phyloP scores from a whole-genome alignment of 1,140 invertebrate species.

The Eubasilissa regina region DNA sequence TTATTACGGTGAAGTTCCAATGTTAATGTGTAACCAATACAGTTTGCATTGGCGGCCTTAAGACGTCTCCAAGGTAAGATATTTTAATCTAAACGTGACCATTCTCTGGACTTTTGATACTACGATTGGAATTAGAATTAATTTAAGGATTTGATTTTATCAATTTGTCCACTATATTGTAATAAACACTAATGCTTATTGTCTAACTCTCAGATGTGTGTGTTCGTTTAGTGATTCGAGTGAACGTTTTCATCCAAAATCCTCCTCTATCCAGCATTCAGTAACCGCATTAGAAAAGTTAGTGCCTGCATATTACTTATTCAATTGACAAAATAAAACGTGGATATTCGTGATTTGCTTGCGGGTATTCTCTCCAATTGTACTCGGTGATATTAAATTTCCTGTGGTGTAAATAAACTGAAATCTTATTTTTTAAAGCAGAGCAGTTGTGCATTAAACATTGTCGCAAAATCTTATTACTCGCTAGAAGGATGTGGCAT shows the following conservation, averaged over 20 bases:
- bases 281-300: slow-evolving; percentile 41
- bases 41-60: slow-evolving; percentile 49
- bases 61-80: slow-evolving; percentile 52
- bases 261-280: slow-evolving; percentile 5
- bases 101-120: slow-evolving; percentile 39
- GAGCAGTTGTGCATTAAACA: slow-evolving; percentile 28
- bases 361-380: neutral
- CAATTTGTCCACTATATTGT: slow-evolving; percentile 9
- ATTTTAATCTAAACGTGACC: slow-evolving; percentile 40
- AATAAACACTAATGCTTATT: neutral
- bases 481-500: slow-evolving; percentile 47
- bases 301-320: slow-evolving; percentile 17
- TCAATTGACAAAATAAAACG: slow-evolving; percentile 37
- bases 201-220: neutral
- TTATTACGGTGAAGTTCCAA: slow-evolving; percentile 39
- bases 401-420: neutral
- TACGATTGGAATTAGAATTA: slow-evolving; percentile 23
- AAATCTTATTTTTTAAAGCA: slow-evolving; percentile 11
- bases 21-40: slow-evolving; percentile 41
- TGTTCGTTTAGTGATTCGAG: neutral
- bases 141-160: slow-evolving; percentile 24
- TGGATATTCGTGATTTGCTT: neutral
- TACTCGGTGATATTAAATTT: neutral
- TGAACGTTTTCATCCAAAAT: slow-evolving; percentile 10
- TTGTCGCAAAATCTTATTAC: slow-evolving; percentile 34